Conservation (phyloP, 1,140 invertebrate genomes). For the Bombus pascuorum region DNA sequence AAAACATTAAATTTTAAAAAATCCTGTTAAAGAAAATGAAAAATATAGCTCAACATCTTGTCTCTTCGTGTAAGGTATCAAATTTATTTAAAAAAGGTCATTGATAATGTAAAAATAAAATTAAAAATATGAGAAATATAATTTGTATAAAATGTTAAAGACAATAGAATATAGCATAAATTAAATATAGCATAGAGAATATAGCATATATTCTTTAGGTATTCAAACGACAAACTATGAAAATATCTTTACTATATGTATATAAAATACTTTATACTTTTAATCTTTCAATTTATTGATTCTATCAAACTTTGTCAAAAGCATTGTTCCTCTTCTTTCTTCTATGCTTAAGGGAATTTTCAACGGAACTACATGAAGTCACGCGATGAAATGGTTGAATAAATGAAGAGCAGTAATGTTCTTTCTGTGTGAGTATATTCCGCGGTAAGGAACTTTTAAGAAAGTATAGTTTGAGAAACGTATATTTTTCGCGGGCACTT, state of each 20-base stretch:
- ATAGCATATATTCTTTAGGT: no score
- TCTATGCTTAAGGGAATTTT: neutral
- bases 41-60: no score
- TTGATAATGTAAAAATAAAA: no score
- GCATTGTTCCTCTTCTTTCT: neutral
- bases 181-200: no score
- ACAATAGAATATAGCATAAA: no score
- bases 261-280: neutral
- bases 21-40: no score
- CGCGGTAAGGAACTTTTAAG: neutral
- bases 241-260: no score
- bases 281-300: neutral
- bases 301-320: neutral
- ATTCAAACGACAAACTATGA: neutral
- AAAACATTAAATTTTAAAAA: no score
- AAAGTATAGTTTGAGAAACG: neutral
- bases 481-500: neutral
- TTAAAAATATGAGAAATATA: no score
- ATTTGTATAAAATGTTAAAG: no score
- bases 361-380: neutral
- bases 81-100: no score
- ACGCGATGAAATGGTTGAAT: neutral
- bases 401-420: neutral
- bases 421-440: neutral
- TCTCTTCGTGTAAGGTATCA: no score